A percentile compares a stretch with the other conserved stretches of the same genome.
Evolutionary conservation across 2,113 vertebrate genomes (phyloP).

Genomic region (Notarius quadriscutis): DNA sequence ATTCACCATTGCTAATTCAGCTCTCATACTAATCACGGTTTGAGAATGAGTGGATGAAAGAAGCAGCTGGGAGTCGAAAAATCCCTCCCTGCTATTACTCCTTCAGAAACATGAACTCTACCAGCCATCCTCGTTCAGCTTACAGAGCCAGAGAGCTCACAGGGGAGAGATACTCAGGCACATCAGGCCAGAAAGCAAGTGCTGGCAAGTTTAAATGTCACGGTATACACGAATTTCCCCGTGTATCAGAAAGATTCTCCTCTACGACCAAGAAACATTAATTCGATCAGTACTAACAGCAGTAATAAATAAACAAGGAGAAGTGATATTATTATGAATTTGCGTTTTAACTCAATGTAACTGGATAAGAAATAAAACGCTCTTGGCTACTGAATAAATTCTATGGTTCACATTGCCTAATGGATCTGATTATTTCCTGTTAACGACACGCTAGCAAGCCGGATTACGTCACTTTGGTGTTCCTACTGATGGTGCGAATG

Average conservation of each 20-base stretch:
- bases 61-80: not conserved
- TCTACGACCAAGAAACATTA: not conserved
- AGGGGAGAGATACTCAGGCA: constrained; percentile 32
- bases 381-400: not conserved
- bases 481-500: no score
- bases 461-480: no score
- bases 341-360: not conserved
- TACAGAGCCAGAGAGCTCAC: not conserved
- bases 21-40: not conserved
- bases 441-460: no score
- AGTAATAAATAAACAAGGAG: not conserved
- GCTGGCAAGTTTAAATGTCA: not conserved
- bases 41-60: not conserved
- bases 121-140: constrained; percentile 1
- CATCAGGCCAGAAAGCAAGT: not conserved
- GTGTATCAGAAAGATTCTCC: not conserved
- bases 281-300: not conserved
- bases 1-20: not conserved
- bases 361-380: not conserved
- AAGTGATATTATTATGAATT: not conserved
- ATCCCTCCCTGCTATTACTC: not conserved
- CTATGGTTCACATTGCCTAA: not conserved
- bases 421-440: not conserved
- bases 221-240: not conserved
- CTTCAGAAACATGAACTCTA: constrained; percentile 25